Evolutionary conservation across 2,888 invertebrate species (phyloP).

Genomic region (Tricholauxania praeusta): DNA sequence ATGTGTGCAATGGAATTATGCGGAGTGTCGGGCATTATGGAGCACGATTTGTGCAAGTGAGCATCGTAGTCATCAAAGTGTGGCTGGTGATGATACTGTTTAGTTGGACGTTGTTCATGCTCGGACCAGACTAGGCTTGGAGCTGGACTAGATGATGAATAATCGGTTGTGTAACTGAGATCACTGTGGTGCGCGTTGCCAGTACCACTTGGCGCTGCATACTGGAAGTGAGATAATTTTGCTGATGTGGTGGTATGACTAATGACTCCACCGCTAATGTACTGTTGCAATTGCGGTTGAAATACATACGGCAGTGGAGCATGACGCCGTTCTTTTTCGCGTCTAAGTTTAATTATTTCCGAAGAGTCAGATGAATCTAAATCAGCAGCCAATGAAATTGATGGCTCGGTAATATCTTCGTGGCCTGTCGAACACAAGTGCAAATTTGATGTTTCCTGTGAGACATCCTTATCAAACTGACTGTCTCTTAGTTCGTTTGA

Average conservation of each 20-base stretch:
- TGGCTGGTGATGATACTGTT: constrained; percentile 34
- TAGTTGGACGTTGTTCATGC: constrained; percentile 52
- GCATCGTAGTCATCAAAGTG: constrained; percentile 47
- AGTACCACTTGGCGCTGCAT: constrained; percentile 34
- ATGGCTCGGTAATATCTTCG: constrained; percentile 53
- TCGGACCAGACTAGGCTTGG: constrained; percentile 65
- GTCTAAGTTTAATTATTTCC: constrained; percentile 63
- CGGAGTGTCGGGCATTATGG: constrained; percentile 71
- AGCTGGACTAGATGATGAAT: constrained; percentile 66
- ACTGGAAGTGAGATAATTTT: constrained; percentile 35
- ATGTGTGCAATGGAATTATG: constrained; percentile 77
- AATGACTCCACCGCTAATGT: constrained; percentile 32
- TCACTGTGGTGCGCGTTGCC: constrained; percentile 53
- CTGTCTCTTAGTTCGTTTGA: constrained; percentile 17
- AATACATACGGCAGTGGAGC: constrained; percentile 68
- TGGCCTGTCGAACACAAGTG: constrained; percentile 39
- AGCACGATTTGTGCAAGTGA: constrained; percentile 44
- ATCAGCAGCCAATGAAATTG: constrained; percentile 55
- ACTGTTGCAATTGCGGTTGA: constrained; percentile 71
- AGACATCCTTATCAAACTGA: constrained; percentile 20
- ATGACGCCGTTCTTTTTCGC: constrained; percentile 73
- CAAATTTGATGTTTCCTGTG: constrained; percentile 30
- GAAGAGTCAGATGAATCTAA: constrained; percentile 61
- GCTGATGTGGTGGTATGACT: constrained; percentile 18
- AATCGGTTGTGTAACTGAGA: constrained; percentile 65